phyloP scores from a whole-genome alignment of 2,797 vertebrate species.

The Hyperoplus lanceolatus region DNA sequence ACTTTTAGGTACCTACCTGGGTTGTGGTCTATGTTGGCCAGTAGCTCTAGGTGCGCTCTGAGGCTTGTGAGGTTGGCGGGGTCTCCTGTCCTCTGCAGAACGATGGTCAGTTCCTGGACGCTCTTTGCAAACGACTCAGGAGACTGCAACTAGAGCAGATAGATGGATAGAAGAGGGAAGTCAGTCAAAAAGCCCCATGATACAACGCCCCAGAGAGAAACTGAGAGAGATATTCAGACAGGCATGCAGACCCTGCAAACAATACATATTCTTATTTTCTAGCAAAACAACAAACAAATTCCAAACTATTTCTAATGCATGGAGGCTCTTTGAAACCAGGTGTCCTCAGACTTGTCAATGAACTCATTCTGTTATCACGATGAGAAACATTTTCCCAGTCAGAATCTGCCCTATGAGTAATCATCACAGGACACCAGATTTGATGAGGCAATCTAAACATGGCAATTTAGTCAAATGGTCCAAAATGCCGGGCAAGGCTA shows the following conservation, averaged over 20 bases:
- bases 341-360: constrained; percentile 76
- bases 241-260: no score
- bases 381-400: constrained; percentile 81
- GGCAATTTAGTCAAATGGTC: not conserved
- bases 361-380: constrained; percentile 80
- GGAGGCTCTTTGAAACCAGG: constrained; percentile 15
- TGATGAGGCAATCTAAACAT: constrained; percentile 30
- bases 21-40: constrained; percentile 97
- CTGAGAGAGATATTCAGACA: constrained; percentile 12
- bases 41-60: constrained; percentile 93
- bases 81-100: constrained; percentile 95
- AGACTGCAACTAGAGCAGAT: constrained; percentile 89
- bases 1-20: constrained; percentile 83
- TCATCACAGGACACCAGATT: constrained; percentile 88
- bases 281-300: not conserved
- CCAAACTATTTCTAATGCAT: constrained; percentile 1
- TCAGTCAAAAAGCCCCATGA: not conserved
- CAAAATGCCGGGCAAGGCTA: not conserved
- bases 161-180: constrained; percentile 13
- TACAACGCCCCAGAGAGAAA: not conserved
- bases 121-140: constrained; percentile 98
- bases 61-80: constrained; percentile 95
- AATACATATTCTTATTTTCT: not conserved
- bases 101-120: constrained; percentile 96
- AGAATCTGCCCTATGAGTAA: constrained; percentile 98